These are phyloP conservation scores for Lithobates sylvaticus DNA, from an alignment of 2,797 vertebrate genomes.

Conservation along the genomic window DNA sequence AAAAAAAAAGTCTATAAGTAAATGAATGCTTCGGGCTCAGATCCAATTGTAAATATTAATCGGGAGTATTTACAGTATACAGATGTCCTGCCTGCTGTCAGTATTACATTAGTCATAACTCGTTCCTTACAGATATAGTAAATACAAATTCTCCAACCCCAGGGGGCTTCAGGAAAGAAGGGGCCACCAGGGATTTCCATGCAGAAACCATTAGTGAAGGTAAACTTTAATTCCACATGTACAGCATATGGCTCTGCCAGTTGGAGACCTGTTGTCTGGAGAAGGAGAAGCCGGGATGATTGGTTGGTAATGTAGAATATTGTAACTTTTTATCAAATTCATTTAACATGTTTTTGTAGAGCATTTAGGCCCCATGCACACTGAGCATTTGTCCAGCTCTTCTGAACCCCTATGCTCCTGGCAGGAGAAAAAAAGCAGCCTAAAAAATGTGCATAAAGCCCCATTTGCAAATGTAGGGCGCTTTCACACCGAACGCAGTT, in stretches of 20 bases:
- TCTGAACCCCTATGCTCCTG: too few relatives aligned
- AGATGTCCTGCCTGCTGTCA: neutral
- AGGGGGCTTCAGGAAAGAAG: conserved; percentile 24
- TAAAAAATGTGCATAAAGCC: too few relatives aligned
- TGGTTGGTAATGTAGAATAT: too few relatives aligned
- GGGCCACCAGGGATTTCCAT: conserved; percentile 24
- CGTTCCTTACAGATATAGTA: conserved; percentile 32
- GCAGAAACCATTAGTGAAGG: conserved; percentile 3
- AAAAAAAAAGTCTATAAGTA: neutral
- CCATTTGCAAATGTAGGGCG: too few relatives aligned
- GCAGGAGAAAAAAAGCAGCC: too few relatives aligned
- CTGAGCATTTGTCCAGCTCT: too few relatives aligned
- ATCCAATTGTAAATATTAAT: neutral
- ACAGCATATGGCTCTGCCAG: conserved; percentile 24
- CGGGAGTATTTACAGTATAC: too few relatives aligned
- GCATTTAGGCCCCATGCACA: too few relatives aligned
- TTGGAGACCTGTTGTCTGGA: neutral
- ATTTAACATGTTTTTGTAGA: too few relatives aligned
- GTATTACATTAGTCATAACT: conserved; percentile 16
- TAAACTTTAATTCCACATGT: conserved; percentile 34
- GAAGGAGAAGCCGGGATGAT: neutral
- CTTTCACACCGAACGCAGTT: too few relatives aligned
- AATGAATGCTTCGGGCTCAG: neutral
- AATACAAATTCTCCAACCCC: conserved; percentile 27
- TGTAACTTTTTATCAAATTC: too few relatives aligned